phyloP scores from a whole-genome alignment of 2,888 invertebrate genomes.

The Limenitis camilla region DNA sequence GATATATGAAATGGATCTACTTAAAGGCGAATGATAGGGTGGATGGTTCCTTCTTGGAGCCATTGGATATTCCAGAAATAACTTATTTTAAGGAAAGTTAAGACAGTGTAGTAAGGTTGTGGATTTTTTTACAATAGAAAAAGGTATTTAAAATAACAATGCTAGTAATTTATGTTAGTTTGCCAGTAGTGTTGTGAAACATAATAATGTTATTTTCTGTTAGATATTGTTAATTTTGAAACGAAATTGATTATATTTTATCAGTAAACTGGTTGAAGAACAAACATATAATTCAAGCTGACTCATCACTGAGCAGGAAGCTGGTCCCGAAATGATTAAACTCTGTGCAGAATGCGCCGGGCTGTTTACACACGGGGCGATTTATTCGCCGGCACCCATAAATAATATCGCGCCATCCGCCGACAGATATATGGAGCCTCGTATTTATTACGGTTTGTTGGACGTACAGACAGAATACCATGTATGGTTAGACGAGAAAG shows the following conservation, averaged over 20 bases:
- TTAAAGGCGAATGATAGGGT: too few species aligned
- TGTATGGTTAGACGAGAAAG: too few species aligned
- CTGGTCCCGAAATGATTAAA: constrained; percentile 29
- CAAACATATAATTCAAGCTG: constrained; percentile 19
- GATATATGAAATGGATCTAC: too few species aligned
- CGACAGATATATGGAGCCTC: constrained; percentile 65
- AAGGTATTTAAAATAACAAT: too few species aligned
- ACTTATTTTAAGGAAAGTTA: too few species aligned
- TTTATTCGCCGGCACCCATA: constrained; percentile 53
- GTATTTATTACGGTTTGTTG: constrained; percentile 60
- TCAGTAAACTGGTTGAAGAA: constrained; percentile 12
- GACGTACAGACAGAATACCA: constrained; percentile 35
- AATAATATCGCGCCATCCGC: constrained; percentile 54
- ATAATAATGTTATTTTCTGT: too few species aligned
- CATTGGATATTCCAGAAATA: too few species aligned
- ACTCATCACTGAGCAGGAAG: constrained; percentile 25
- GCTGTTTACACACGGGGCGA: constrained; percentile 60
- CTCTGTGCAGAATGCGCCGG: constrained; percentile 16
- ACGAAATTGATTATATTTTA: constrained; percentile 5
- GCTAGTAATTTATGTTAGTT: too few species aligned
- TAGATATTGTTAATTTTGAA: background rate
- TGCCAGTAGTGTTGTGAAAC: too few species aligned
- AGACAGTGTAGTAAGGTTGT: too few species aligned
- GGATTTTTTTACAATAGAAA: too few species aligned
- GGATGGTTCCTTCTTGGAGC: too few species aligned